Evolutionary conservation across 2,113 vertebrate genomes (phyloP), one percentile per base, ranked within the genome.

Genomic region (Cynoglossus semilaevis): DNA sequence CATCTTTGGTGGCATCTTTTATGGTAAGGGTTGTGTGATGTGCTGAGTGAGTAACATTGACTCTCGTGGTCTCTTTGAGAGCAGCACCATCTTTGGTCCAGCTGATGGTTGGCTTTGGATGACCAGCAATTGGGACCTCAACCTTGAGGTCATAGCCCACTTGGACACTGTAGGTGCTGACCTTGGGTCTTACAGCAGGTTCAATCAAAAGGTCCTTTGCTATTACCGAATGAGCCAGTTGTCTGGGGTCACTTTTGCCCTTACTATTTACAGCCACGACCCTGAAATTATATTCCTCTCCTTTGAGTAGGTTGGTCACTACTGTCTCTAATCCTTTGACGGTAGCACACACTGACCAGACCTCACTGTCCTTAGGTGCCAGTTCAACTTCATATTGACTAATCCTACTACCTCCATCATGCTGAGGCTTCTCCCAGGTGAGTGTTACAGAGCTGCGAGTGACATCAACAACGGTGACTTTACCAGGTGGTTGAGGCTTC

Each of bases 341-440:
- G 74, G 92, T 90, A 38, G 93, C 89, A 89, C 95, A 97, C 13
- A 95, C 82, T 74, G 93, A 93, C 97, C 97, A 99, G 60, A 90
- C 91, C 17, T 98, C 95, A 60, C 89, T 94, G 58, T 91, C 94
- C 71, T 95, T 96, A 59, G 89, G 89, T 84, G 97, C 93, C 90
- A 98, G 90, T 90, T 99, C 97, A 42, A 99, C 92, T 76, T 97
- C 92, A 74, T 99, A 99, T 46, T 93, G 81, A 79, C 91, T 90
- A 55, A 99, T 97, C 87, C 93, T 96, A 84, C 97, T 98, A 58
- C 97, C 97, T 10, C 97, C 97, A 38, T 99, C 96, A 81, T 98
- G 92, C 79, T 93, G 90, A 70, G 97, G 94, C 82, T 98, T 99
- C 83, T 93, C 93, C 97, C 97, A 99, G 49, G 85, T 82, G 61